Base-by-base conservation (phyloP, 2,113 vertebrate species). In the Beaufortia kweichowensis region DNA sequence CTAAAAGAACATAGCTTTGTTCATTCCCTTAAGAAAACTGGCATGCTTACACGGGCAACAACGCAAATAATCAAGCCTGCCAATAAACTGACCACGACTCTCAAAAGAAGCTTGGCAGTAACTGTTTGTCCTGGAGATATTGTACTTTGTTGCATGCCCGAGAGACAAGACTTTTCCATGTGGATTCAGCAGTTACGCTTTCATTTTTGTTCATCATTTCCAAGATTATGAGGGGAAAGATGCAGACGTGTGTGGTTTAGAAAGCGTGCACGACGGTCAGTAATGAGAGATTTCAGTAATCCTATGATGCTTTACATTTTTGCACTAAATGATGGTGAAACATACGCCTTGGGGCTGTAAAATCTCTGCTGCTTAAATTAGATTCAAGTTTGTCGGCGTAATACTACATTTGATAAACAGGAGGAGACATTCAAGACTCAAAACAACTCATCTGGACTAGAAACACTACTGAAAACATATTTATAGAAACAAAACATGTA, bases 151-250 rank as follows among this genome's bases (percentile, higher is more conserved):
- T 73, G 56, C 56, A 57, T 60, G 28, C 65, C 53, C 17, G 63
- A 33, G 35, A 64, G 59, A 77, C 62, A 48, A 70, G n/a, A 28
- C 12, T 33, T 35, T 39, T 3, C 83, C 67, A 78, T 53, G 61
- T 46, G 57, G 3, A 73, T 81, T 81, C 72, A 14, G 56, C 17
- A 55, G 75, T 68, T 75, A 83, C 80, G 79, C 80, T 80, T 84
- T 77, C 80, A 84, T 84, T 83, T 78, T 46, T 46, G 43, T 4
- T 53, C 6, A 19, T 78, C 72, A 71, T 82, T 87, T 82, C 35
- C 28, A 15, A 65, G 43, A 11, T 48, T 76, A 59, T 62, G 31
- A 31, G 33, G 39, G 48, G n/a, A 35, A 26, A 62, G 39, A 14
- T 61, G 59, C 2, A 48, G 48, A 64, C 66, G 4, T 65, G 29